Evolutionary conservation across 2,113 vertebrate species (phyloP).

Genomic region (Spilogale gracilis): DNA sequence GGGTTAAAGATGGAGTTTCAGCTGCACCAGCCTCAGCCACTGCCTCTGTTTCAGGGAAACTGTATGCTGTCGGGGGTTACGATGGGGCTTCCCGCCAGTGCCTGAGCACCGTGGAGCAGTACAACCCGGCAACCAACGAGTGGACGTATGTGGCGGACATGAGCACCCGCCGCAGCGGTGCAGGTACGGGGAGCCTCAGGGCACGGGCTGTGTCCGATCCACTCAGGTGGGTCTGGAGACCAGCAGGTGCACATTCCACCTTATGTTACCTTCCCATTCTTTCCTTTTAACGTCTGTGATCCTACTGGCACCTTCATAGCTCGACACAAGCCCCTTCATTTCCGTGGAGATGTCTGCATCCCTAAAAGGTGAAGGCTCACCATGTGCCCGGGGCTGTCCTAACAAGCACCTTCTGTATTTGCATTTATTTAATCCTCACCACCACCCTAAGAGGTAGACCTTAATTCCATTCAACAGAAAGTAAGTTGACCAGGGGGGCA

Average conservation of each 20-base stretch:
- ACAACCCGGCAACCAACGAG: slow-evolving; percentile 94
- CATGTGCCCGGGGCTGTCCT: background rate
- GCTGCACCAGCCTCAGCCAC: background rate
- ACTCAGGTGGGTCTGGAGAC: background rate
- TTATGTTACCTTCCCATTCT: background rate
- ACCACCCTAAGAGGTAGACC: background rate
- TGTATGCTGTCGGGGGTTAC: slow-evolving; percentile 97
- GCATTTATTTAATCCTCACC: background rate
- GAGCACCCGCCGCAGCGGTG: slow-evolving; percentile 98
- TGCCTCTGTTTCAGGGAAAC: slow-evolving; percentile 90
- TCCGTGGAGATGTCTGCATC: background rate
- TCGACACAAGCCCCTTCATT: background rate
- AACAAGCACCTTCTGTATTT: background rate
- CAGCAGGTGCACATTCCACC: background rate
- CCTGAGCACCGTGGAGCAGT: slow-evolving; percentile 97
- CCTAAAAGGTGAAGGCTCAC: background rate
- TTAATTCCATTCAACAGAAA: slow-evolving; percentile 2
- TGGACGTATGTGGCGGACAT: slow-evolving; percentile 97
- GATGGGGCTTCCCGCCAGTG: slow-evolving; percentile 98
- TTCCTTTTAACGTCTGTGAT: background rate
- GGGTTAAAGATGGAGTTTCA: background rate
- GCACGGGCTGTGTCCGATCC: background rate
- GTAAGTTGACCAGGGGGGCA: background rate
- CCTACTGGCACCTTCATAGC: too few relatives aligned
- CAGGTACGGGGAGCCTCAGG: slow-evolving; percentile 88